Evolutionary conservation across 2,888 invertebrate genomes (phyloP).

Genomic region (Unio pictorum): DNA sequence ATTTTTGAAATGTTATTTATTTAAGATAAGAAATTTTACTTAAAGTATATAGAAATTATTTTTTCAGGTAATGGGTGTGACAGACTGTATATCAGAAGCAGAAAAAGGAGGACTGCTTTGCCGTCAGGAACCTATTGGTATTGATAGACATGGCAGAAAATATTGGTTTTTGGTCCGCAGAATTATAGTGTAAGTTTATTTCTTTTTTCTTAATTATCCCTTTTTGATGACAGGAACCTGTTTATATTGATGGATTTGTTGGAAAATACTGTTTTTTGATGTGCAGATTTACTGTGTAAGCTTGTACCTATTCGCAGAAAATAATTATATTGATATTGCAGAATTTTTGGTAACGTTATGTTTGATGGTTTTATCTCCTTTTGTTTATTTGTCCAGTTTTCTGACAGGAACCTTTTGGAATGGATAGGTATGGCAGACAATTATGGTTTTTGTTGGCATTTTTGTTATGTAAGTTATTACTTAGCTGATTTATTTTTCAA

Average conservation of each 20-base stretch:
- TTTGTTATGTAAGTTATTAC: slow-evolving; percentile 87
- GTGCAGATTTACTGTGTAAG: too few relatives aligned
- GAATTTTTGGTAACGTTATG: too few relatives aligned
- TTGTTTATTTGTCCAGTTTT: slow-evolving; percentile 76
- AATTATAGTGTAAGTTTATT: slow-evolving; percentile 87
- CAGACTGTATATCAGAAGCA: slow-evolving; percentile 91
- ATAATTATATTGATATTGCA: too few relatives aligned
- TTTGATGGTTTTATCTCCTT: too few relatives aligned
- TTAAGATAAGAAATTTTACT: background rate
- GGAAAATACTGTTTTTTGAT: too few relatives aligned
- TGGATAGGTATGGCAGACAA: slow-evolving; percentile 95
- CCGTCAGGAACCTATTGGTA: slow-evolving; percentile 94
- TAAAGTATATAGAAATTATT: slow-evolving; percentile 1
- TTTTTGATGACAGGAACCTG: background rate
- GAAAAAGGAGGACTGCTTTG: slow-evolving; percentile 93
- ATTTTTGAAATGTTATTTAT: background rate
- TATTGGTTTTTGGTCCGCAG: slow-evolving; percentile 97
- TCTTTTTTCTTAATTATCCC: background rate
- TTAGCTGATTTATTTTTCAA: background rate
- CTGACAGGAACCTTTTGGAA: slow-evolving; percentile 94
- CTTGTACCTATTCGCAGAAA: too few relatives aligned
- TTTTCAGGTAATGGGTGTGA: slow-evolving; percentile 84
- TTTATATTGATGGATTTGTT: background rate
- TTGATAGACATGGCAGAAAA: slow-evolving; percentile 95
- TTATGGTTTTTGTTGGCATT: slow-evolving; percentile 97